phyloP scores from a whole-genome alignment of 2,797 vertebrate species.

The Helicolenus hilgendorfi region DNA sequence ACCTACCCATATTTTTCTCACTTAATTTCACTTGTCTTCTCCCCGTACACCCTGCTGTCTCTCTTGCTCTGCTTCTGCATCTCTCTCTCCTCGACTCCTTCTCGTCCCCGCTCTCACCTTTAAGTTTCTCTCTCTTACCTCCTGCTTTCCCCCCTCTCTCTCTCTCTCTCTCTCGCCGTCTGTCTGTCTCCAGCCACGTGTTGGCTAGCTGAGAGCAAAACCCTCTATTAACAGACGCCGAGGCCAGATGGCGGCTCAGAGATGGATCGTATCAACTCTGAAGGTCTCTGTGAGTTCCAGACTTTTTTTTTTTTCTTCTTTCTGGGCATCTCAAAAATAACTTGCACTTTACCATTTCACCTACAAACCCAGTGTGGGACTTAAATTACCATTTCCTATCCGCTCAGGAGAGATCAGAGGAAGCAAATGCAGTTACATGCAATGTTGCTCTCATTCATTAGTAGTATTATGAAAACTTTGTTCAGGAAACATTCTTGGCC shows the following conservation, averaged over 20 bases:
- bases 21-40: conserved; percentile 55
- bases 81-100: not conserved
- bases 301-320: not conserved
- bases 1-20: conserved; percentile 32
- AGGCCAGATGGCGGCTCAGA: conserved; percentile 81
- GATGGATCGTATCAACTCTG: conserved; percentile 77
- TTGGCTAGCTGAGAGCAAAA: conserved; percentile 67
- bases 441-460: not conserved
- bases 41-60: not conserved
- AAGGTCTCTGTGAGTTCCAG: conserved; percentile 55
- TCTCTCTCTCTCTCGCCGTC: not conserved
- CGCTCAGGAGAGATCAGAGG: not conserved
- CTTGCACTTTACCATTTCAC: conserved; percentile 57
- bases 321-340: conserved; percentile 48
- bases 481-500: not conserved
- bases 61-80: conserved; percentile 8
- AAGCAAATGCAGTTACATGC: not conserved
- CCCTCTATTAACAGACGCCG: conserved; percentile 70
- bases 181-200: conserved; percentile 40
- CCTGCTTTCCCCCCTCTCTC: not conserved
- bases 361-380: conserved; percentile 37
- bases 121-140: conserved; percentile 34
- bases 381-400: conserved; percentile 12
- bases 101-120: conserved; percentile 35
- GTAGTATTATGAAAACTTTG: conserved; percentile 10